These are phyloP conservation scores for Spinibarbus caldwelli DNA, from an alignment of 2,797 vertebrate genomes.

Conservation along the genomic window DNA sequence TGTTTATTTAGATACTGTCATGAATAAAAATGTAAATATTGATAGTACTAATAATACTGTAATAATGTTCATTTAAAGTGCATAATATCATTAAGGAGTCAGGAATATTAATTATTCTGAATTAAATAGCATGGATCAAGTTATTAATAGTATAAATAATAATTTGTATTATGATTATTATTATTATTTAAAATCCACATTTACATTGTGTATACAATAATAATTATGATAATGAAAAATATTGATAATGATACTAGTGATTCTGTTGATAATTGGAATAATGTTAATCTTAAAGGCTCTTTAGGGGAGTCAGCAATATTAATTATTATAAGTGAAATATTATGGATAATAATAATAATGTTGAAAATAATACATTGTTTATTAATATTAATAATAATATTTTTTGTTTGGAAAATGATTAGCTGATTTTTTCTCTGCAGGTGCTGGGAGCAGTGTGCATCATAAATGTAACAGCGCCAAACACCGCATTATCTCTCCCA, in stretches of 20 bases:
- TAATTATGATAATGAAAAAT: not conserved
- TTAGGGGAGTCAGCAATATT: not conserved
- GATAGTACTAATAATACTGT: not conserved
- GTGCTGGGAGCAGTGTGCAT: conserved; percentile 97
- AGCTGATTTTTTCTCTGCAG: conserved; percentile 64
- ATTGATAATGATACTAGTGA: not conserved
- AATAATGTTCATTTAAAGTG: no score
- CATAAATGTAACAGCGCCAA: conserved; percentile 99
- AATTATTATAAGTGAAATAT: not conserved
- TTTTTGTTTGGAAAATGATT: not conserved
- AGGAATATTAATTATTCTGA: no score
- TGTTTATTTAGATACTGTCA: not conserved
- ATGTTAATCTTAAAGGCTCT: not conserved
- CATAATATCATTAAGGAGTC: no score
- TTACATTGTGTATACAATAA: not conserved
- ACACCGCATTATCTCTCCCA: conserved; percentile 99
- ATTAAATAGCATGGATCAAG: not conserved
- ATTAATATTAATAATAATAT: not conserved
- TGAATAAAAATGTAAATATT: not conserved
- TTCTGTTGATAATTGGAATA: not conserved
- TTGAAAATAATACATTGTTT: not conserved
- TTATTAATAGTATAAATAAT: no score
- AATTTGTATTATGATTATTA: no score
- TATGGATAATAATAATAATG: not conserved
- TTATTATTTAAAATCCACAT: not conserved